phyloP scores from a whole-genome alignment of 2,113 vertebrate genomes.

The Myocastor coypus region DNA sequence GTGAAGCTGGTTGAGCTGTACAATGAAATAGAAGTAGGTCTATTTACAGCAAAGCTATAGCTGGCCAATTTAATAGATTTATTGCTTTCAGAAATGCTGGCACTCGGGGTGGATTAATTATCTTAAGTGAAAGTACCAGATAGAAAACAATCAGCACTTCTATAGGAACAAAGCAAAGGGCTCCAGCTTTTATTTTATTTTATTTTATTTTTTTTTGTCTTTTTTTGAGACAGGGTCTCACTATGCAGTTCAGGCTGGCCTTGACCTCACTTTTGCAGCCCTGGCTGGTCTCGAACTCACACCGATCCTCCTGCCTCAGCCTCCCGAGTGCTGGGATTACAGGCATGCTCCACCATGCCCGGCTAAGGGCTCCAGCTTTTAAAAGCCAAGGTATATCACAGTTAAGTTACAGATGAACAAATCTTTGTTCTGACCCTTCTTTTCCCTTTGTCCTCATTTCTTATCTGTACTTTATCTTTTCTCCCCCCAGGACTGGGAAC shows the following conservation, averaged over 20 bases:
- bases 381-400: conserved; percentile 13
- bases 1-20: neutral
- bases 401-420: conserved; percentile 61
- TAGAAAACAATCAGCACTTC: conserved; percentile 17
- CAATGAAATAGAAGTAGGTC: neutral
- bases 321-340: too few relatives aligned
- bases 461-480: neutral
- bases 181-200: too few relatives aligned
- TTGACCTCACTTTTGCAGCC: too few relatives aligned
- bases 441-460: conserved; percentile 50
- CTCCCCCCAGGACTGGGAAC: neutral
- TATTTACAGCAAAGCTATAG: conserved; percentile 28
- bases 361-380: neutral
- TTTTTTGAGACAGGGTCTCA: too few relatives aligned
- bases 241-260: too few relatives aligned
- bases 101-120: conserved; percentile 28
- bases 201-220: too few relatives aligned
- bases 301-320: too few relatives aligned
- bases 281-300: too few relatives aligned
- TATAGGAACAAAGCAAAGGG: neutral
- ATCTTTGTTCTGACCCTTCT: neutral
- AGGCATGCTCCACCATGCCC: too few relatives aligned
- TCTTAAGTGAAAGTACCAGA: neutral
- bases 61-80: conserved; percentile 12
- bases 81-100: conserved; percentile 64